Conservation (phyloP, 2,113 vertebrate species). For the Epinephelus cyanopodus region DNA sequence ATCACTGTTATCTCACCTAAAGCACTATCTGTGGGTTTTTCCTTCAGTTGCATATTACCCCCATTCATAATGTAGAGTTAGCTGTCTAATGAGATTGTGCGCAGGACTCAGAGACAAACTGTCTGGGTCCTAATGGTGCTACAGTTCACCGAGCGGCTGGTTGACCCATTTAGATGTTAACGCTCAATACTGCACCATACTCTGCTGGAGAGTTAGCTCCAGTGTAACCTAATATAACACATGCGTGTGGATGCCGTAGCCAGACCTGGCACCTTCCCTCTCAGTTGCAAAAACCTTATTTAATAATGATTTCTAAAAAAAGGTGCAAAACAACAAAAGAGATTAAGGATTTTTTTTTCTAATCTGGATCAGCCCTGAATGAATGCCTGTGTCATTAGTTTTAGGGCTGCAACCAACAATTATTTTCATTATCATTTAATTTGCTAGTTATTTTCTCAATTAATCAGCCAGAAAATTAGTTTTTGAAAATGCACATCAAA, state of each 20-base stretch:
- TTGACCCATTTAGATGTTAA: slow-evolving; percentile 83
- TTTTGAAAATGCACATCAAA: neutral
- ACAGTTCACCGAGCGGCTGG: slow-evolving; percentile 57
- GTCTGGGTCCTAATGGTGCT: slow-evolving; percentile 66
- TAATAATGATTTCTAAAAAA: slow-evolving; percentile 15
- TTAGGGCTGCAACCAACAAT: neutral
- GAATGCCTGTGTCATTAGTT: neutral
- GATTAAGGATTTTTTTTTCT: neutral
- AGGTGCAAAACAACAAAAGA: neutral
- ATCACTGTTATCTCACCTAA: slow-evolving; percentile 55
- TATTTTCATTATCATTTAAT: neutral
- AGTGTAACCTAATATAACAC: neutral
- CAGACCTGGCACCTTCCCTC: neutral
- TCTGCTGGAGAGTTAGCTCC: slow-evolving; percentile 14
- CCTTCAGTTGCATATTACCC: slow-evolving; percentile 25
- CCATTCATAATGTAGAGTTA: slow-evolving; percentile 50
- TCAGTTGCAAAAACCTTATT: neutral
- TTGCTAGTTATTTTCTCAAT: neutral
- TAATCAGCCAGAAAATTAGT: neutral
- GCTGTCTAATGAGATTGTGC: slow-evolving; percentile 59
- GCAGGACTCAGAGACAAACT: slow-evolving; percentile 55
- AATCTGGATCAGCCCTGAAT: neutral
- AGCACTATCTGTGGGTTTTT: slow-evolving; percentile 26
- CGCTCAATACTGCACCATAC: slow-evolving; percentile 70
- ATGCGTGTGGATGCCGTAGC: neutral